phyloP scores from a whole-genome alignment of 1,140 invertebrate species.

The Diploscapter pachys region DNA sequence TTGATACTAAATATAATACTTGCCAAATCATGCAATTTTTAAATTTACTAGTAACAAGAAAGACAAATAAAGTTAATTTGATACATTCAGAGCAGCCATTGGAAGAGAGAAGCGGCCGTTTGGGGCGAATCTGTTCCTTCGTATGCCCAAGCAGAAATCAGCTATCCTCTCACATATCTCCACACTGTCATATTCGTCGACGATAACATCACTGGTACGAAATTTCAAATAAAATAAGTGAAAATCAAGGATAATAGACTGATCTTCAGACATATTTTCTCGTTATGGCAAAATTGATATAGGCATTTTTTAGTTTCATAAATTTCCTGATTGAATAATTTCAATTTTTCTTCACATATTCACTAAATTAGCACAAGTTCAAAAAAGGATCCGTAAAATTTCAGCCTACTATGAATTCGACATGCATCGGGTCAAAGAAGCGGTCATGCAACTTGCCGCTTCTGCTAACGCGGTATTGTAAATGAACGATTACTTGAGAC shows the following conservation, averaged over 20 bases:
- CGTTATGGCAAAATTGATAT: neutral
- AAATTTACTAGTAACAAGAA: neutral
- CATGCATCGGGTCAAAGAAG: conserved; percentile 32
- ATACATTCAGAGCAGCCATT: neutral
- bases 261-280: neutral
- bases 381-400: conserved; percentile 7
- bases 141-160: too few species aligned
- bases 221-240: neutral
- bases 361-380: neutral
- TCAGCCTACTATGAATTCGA: conserved; percentile 47
- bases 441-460: conserved; percentile 45
- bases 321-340: neutral
- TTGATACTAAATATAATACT: too few species aligned
- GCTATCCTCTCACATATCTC: too few species aligned
- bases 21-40: neutral
- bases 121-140: too few species aligned
- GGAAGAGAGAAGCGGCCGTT: too few species aligned
- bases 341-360: neutral
- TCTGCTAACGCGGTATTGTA: conserved; percentile 44
- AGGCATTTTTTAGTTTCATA: neutral
- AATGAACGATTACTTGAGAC: conserved; percentile 6
- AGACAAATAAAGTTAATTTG: neutral
- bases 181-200: too few species aligned
- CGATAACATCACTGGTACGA: too few species aligned
- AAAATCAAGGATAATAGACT: neutral